Evolutionary conservation across 2,888 invertebrate species (phyloP).

Genomic region (Oscheius sp.): DNA sequence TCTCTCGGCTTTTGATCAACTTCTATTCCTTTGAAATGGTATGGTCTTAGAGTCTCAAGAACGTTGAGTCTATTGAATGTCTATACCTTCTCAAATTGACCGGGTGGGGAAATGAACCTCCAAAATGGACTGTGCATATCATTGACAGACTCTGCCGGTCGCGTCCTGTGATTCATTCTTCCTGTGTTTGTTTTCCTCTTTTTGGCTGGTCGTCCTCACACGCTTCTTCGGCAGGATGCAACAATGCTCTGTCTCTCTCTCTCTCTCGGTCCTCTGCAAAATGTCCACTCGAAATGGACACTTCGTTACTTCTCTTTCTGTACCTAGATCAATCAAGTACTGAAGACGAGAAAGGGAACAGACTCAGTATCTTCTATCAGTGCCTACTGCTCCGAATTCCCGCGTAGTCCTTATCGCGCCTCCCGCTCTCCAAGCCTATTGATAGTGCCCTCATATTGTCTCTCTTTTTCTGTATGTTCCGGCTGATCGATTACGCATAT

Average conservation of each 20-base stretch:
- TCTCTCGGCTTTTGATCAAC: too few relatives aligned
- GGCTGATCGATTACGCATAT: slow-evolving; percentile 29
- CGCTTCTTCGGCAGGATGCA: background rate
- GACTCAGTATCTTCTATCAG: background rate
- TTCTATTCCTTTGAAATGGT: background rate
- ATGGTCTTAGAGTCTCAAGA: too few relatives aligned
- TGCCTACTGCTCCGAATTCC: background rate
- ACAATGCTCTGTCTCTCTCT: background rate
- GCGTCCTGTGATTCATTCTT: slow-evolving; percentile 17
- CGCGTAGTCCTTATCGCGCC: background rate
- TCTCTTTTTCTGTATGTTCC: slow-evolving; percentile 11
- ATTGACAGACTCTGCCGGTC: slow-evolving; percentile 4
- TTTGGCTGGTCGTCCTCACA: slow-evolving; percentile 8
- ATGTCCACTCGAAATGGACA: too few relatives aligned
- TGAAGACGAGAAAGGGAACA: too few relatives aligned
- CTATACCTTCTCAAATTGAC: background rate
- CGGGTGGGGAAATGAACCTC: background rate
- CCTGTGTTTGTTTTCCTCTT: slow-evolving; percentile 18
- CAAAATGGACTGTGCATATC: background rate
- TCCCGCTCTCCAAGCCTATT: background rate
- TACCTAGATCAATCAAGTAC: too few relatives aligned
- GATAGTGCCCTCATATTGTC: background rate
- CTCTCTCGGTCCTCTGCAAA: background rate
- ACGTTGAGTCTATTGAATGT: too few relatives aligned
- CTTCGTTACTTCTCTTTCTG: background rate